Base-by-base conservation (phyloP, 1,140 invertebrate genomes). In the Hyles vespertilio region DNA sequence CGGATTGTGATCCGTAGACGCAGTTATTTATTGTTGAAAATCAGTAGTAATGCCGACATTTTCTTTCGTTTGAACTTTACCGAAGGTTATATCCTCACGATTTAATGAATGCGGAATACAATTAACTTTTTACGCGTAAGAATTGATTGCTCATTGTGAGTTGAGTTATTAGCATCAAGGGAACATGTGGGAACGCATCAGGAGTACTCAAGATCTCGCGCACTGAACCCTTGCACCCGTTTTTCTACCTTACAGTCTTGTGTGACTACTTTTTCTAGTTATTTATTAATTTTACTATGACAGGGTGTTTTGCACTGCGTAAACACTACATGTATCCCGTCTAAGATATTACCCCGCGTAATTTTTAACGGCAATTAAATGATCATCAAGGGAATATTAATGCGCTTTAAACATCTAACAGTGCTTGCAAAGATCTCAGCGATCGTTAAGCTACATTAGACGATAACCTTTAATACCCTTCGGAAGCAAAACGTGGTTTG, bases 261-360 rank as follows among this genome's bases (percentile, higher is more conserved):
- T 69, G 61, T 63, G 72, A 73, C 79, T 59, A 56, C 75, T 81
- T 81, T 85, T 77, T 77, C 57, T 73, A 61, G 53, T 58, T 63
- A 43, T 58, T 65, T 55, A 65, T 64, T 69, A 72, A 77, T 81
- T 78, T 81, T 72, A 71, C 66, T 71, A 66, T 72, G 68, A 65
- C 63, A 65, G 36, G 11, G 44, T 72, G 69, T 56, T 65, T 69
- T 51, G 61, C 56, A 67, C 67, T 61, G 34, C 51, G 10, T 47
- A 47, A 22, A 22, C 12, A 5, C 12, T 5, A 5, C n/a, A 5
- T 22, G n/a, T 48, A 48, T 11, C n/a, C 46, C 46, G 4, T 22
- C 3, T 48, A 8, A 45, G 8, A 0, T 45, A 11, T 48, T 48
- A 40, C 4, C 0, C 67, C 34, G 50, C 36, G 36, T 8, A 40